Evolutionary conservation across 2,888 invertebrate genomes (phyloP).

Genomic region (Idaea straminata): DNA sequence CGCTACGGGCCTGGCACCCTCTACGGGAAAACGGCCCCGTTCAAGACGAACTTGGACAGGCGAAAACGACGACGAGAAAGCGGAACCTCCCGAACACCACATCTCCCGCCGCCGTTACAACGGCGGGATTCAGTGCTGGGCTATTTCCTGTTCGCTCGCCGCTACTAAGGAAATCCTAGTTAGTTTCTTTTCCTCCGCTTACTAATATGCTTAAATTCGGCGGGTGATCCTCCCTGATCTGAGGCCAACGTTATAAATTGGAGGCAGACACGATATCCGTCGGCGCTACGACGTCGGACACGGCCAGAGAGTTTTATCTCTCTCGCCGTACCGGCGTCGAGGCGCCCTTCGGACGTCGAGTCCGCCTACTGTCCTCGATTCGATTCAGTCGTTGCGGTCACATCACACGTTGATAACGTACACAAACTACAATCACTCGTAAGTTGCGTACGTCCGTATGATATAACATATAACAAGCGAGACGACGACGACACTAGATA

Average conservation of each 20-base stretch:
- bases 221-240: no score
- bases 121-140: constrained; percentile 72
- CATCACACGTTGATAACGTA: no score
- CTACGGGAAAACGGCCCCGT: constrained; percentile 71
- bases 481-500: constrained; percentile 24
- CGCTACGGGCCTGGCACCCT: constrained; percentile 67
- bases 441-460: constrained; percentile 18
- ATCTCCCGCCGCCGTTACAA: constrained; percentile 25
- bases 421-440: constrained; percentile 24
- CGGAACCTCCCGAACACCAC: constrained; percentile 5
- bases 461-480: constrained; percentile 16
- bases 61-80: constrained; percentile 5
- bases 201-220: constrained; percentile 1
- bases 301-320: no score
- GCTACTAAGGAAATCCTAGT: constrained; percentile 9
- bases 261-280: not conserved
- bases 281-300: constrained; percentile 4
- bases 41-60: constrained; percentile 55
- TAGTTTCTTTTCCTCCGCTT: constrained; percentile 9
- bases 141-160: not conserved
- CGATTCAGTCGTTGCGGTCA: no score
- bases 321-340: not conserved
- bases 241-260: constrained; percentile 4
- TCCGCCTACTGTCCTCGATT: not conserved
- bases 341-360: not conserved